Conservation (phyloP, 23 tunicate genomes). For the Phallusia fumigata region DNA sequence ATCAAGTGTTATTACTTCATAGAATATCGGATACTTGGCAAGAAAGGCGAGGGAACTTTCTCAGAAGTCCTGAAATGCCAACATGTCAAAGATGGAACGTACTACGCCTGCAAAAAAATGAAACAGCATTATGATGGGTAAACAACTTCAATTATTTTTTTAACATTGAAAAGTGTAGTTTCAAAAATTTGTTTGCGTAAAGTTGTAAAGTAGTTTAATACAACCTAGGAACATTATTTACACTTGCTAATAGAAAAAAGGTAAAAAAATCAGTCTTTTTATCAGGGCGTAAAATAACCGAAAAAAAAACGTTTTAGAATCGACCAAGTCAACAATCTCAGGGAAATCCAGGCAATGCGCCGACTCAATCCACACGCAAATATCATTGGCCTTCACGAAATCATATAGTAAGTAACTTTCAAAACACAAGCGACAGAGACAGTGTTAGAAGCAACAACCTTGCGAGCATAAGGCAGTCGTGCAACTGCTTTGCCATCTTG, state of each 20-base stretch:
- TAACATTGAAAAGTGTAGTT: too few relatives aligned
- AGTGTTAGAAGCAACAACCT: too few relatives aligned
- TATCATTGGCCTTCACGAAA: constrained; percentile 93
- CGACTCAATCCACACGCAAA: constrained; percentile 95
- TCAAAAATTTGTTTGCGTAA: too few relatives aligned
- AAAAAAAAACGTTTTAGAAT: constrained; percentile 45
- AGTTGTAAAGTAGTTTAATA: too few relatives aligned
- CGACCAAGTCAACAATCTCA: constrained; percentile 92
- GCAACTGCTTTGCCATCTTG: too few relatives aligned
- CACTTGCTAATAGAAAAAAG: too few relatives aligned
- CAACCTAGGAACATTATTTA: too few relatives aligned
- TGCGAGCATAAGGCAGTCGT: too few relatives aligned
- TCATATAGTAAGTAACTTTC: constrained; percentile 73
- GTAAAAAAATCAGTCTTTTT: neutral
- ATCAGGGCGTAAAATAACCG: too few relatives aligned
- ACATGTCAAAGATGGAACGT: constrained; percentile 95
- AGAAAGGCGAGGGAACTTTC: constrained; percentile 97
- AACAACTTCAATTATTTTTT: too few relatives aligned
- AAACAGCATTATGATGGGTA: constrained; percentile 97
- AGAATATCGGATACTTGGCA: constrained; percentile 96
- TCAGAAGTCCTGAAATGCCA: constrained; percentile 98
- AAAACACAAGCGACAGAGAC: too few relatives aligned
- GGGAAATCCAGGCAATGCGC: constrained; percentile 99
- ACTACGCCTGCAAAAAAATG: constrained; percentile 97
- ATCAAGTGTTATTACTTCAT: neutral